A percentile compares a stretch with the other conserved stretches of the same genome.
phyloP scores from a whole-genome alignment of 2,113 vertebrate species.

The Menidia beryllina region DNA sequence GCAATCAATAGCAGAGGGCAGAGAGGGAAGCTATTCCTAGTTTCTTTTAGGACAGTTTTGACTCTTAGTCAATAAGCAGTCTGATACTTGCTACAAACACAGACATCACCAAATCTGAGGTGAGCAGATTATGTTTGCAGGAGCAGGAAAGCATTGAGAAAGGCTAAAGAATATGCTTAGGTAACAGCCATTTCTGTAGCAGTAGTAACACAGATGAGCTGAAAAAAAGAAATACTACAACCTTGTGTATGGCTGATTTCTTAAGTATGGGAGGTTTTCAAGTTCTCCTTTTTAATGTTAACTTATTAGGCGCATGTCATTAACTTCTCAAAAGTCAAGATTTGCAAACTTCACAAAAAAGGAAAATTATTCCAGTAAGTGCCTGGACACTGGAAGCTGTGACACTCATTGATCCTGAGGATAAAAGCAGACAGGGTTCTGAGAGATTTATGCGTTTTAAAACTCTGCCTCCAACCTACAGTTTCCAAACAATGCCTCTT shows the following conservation, averaged over 20 bases:
- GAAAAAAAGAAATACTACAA: neutral
- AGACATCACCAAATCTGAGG: slow-evolving; percentile 52
- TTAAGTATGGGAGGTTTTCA: neutral
- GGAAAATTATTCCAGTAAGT: slow-evolving; percentile 37
- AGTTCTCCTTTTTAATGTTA: neutral
- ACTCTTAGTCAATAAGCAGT: slow-evolving; percentile 62
- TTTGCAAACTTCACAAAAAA: slow-evolving; percentile 4
- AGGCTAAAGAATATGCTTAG: slow-evolving; percentile 26
- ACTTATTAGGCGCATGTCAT: neutral
- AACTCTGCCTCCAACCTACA: neutral
- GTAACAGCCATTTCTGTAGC: slow-evolving; percentile 30
- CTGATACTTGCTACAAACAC: slow-evolving; percentile 48
- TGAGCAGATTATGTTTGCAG: slow-evolving; percentile 28
- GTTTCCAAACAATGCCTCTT: neutral
- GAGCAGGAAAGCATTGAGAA: slow-evolving; percentile 22
- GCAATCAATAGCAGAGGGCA: slow-evolving; percentile 61
- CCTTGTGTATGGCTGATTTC: neutral
- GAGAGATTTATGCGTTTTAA: slow-evolving; percentile 41
- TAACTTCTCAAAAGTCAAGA: neutral
- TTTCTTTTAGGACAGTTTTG: slow-evolving; percentile 50
- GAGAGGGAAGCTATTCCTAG: slow-evolving; percentile 56
- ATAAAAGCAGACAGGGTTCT: slow-evolving; percentile 40
- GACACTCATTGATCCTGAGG: slow-evolving; percentile 41
- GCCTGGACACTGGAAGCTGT: slow-evolving; percentile 13
- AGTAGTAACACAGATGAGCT: slow-evolving; percentile 3